phyloP scores from a whole-genome alignment of 92 coral and sea anemone genomes.

The Phenganax stokvisi region DNA sequence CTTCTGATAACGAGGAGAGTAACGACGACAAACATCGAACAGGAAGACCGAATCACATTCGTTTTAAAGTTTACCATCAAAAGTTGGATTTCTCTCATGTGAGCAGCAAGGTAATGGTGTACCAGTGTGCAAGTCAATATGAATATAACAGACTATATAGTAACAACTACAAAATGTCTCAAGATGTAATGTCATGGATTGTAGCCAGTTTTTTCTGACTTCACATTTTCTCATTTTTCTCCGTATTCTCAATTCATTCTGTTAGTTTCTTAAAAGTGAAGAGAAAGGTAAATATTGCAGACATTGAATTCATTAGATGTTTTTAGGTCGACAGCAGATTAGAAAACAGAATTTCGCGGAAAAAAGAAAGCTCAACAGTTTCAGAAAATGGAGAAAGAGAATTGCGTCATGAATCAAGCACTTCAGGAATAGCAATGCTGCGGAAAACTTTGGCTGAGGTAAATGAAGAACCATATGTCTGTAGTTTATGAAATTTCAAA shows the following conservation, averaged over 20 bases:
- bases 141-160: neutral
- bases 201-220: neutral
- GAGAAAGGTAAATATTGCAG: too few species aligned
- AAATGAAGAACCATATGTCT: neutral
- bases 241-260: too few species aligned
- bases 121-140: neutral
- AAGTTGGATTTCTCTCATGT: slow-evolving; percentile 35
- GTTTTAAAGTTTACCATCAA: slow-evolving; percentile 21
- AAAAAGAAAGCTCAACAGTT: neutral
- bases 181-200: too few species aligned
- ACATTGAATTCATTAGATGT: neutral
- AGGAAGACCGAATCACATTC: slow-evolving; percentile 20
- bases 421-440: slow-evolving; percentile 7
- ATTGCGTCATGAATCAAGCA: neutral
- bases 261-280: too few species aligned
- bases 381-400: slow-evolving; percentile 5
- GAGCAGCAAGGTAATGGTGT: slow-evolving; percentile 20
- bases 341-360: neutral
- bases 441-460: slow-evolving; percentile 21
- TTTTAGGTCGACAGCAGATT: slow-evolving; percentile 29
- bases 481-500: neutral
- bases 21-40: neutral
- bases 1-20: neutral
- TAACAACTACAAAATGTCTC: neutral
- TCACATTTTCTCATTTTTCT: neutral